A percentile compares a stretch with the other conserved stretches of the same genome.
phyloP scores from a whole-genome alignment of 2,888 invertebrate genomes.

The Erebia epiphron region DNA sequence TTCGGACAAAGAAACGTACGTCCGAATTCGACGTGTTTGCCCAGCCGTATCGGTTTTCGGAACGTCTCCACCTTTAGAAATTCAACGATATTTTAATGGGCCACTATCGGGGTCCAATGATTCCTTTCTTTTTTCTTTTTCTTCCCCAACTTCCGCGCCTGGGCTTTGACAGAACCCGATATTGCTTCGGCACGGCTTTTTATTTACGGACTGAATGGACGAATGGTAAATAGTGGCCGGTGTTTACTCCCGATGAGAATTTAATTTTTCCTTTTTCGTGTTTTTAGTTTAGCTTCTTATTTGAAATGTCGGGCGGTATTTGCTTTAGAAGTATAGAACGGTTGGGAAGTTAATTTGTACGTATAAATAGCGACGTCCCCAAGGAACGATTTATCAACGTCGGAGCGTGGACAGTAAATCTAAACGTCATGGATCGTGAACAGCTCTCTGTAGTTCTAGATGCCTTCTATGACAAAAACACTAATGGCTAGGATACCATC shows the following conservation, averaged over 20 bases:
- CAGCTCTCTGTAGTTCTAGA: background rate
- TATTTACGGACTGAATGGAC: slow-evolving; percentile 63
- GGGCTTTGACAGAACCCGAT: slow-evolving; percentile 59
- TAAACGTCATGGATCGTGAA: slow-evolving; percentile 17
- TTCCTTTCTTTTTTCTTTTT: slow-evolving; percentile 44
- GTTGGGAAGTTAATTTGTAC: slow-evolving; percentile 18
- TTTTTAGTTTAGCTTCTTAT: slow-evolving; percentile 27
- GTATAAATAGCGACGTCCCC: slow-evolving; percentile 13
- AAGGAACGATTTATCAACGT: slow-evolving; percentile 14
- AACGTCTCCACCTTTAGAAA: slow-evolving; percentile 56
- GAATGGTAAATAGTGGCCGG: slow-evolving; percentile 50
- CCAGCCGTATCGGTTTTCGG: slow-evolving; percentile 28
- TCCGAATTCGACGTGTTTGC: background rate
- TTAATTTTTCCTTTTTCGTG: slow-evolving; percentile 43
- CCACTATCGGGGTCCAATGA: slow-evolving; percentile 74
- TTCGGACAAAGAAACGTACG: background rate
- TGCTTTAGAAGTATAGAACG: slow-evolving; percentile 11
- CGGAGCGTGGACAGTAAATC: slow-evolving; percentile 13
- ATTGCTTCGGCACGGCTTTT: slow-evolving; percentile 65
- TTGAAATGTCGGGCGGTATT: slow-evolving; percentile 20
- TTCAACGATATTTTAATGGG: slow-evolving; percentile 81
- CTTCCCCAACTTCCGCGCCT: slow-evolving; percentile 50
- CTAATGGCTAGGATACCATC: background rate
- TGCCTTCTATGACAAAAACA: slow-evolving; percentile 2
- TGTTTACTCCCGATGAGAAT: slow-evolving; percentile 48